Evolutionary conservation across 2,797 vertebrate species (phyloP), one percentile per base, ranked within the genome.

Genomic region (Orestias chungarensis): DNA sequence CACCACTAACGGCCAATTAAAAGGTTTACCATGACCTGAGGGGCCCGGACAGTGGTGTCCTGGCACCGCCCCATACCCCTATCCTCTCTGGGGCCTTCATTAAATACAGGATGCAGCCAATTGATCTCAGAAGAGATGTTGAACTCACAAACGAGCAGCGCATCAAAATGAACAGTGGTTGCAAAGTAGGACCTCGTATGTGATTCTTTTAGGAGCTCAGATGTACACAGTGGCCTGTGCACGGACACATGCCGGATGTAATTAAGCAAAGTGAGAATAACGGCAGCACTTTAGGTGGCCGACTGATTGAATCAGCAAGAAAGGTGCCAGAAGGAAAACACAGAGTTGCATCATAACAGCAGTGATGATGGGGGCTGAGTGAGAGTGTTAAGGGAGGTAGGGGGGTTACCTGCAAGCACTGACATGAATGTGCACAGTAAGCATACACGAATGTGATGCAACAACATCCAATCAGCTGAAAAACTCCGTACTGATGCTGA

Each of bases 1-100:
- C 67, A 80, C 82, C 79, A 86, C 89, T 90, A 88, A 87, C 75
- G 87, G 89, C 90, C 92, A 94, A 94, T 94, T 92, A 94, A 87
- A 91, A 86, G 18, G 7, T 76, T 81, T 14, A 68, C 55, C 50
- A 82, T 86, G 83, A 91, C 92, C 92, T 92, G 77, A 86, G 92
- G 86, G 91, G 68, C 76, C 75, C 52, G 57, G 67, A 76, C 82
- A 64, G 74, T 20, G 52, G 82, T 68, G 80, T 64, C 70, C 77
- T 73, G 69, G 55, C 67, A 42, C 54, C 66, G 75, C 38, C 49
- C 68, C 76, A 43, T 35, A 10, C 64, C 83, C 81, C 33, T 33
- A 55, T 27, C 59, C 84, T 92, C 91, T 88, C 75, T 78, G 79
- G 90, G 87, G 85, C 81, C 81, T 90, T 94, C 90, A 93, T 94